These are phyloP conservation scores for Chaitophorus viminalis DNA, from an alignment of 2,888 invertebrate genomes.

Conservation along the genomic window DNA sequence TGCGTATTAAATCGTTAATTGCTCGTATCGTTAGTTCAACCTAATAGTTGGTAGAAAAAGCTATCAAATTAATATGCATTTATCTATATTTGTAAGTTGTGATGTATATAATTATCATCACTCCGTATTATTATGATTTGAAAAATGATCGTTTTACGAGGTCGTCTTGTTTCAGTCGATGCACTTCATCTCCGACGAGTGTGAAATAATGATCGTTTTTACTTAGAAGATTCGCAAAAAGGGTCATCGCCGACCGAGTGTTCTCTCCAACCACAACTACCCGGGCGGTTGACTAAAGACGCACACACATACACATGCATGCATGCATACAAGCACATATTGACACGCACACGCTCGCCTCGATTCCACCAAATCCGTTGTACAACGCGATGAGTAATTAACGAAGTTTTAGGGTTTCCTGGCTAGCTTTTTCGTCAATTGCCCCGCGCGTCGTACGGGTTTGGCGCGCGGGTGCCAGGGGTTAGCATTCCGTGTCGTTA, in stretches of 20 bases:
- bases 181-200: not conserved
- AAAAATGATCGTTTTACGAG: too few relatives aligned
- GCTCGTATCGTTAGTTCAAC: too few relatives aligned
- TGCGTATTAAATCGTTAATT: too few relatives aligned
- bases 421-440: conserved; percentile 49
- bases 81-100: too few relatives aligned
- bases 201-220: not conserved
- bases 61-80: not conserved
- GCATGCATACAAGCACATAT: too few relatives aligned
- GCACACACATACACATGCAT: too few relatives aligned
- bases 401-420: conserved; percentile 54
- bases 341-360: not conserved
- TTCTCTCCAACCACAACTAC: too few relatives aligned
- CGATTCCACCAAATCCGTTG: not conserved
- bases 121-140: too few relatives aligned
- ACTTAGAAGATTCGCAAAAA: not conserved
- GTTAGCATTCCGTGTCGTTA: conserved; percentile 18
- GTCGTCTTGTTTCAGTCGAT: not conserved
- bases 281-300: too few relatives aligned
- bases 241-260: not conserved
- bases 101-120: too few relatives aligned
- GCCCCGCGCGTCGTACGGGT: not conserved
- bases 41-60: not conserved
- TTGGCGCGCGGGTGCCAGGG: not conserved
- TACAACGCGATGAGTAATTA: conserved; percentile 50